Conservation (phyloP, 2,113 vertebrate species). For the Noturus placidus region DNA sequence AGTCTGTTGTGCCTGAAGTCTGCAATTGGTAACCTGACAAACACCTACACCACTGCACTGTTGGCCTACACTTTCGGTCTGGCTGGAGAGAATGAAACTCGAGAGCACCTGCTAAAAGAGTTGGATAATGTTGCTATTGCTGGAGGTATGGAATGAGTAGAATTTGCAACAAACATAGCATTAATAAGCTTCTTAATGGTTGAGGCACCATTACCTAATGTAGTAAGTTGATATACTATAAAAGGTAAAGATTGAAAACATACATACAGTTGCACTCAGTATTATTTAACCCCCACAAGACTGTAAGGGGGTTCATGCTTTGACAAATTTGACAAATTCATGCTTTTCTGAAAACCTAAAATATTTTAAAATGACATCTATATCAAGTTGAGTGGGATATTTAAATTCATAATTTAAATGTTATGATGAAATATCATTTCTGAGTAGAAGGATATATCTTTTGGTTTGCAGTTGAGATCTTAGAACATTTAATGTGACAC, state of each 20-base stretch:
- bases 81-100: conserved; percentile 70
- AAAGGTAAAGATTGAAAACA: neutral
- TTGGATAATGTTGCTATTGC: conserved; percentile 47
- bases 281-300: neutral
- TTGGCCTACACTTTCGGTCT: conserved; percentile 83
- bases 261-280: neutral
- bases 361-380: neutral
- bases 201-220: neutral
- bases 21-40: conserved; percentile 54
- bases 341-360: neutral
- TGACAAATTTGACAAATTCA: neutral
- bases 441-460: neutral
- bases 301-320: no score
- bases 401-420: neutral
- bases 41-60: conserved; percentile 78
- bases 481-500: no score
- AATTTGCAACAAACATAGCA: neutral
- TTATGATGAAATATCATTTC: neutral
- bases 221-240: neutral
- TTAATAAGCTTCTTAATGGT: neutral
- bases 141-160: conserved; percentile 49
- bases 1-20: conserved; percentile 73
- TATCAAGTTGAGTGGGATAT: neutral
- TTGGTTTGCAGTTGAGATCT: neutral
- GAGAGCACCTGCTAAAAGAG: conserved; percentile 57